Base-by-base conservation (phyloP, 2,888 invertebrate genomes). In the Rotaria macrura region DNA sequence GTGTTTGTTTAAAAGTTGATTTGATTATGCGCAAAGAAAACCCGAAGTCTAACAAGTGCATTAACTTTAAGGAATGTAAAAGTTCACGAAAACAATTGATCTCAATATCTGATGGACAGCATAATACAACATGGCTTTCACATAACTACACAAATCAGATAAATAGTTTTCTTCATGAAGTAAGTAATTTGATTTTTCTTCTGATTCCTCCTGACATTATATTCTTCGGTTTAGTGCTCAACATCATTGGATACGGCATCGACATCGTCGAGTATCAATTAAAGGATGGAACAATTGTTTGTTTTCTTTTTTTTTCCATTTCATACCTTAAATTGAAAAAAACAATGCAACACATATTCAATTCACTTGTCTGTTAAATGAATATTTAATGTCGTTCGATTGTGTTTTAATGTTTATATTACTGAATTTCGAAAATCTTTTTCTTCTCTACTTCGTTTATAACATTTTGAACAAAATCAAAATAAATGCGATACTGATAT, bases 61-160 rank as follows among this genome's bases (percentile, higher is more conserved):
- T 52, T 52, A 23, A 2, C 23, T 52, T 84, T 4, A 87, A 91
- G 90, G 92, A 93, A 84, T 95, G 95, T 89, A 93, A 93, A 52
- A 94, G 95, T 87, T 91, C 93, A 40, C 92, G 93, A 88, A 96
- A 96, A 91, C 93, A 94, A 88, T 91, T 96, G 83, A 91, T 94
- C 43, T 93, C 94, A 89, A 93, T 96, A 90, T 93, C 94, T 4
- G 93, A 93, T 38, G 97, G 97, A 2, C 95, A 95, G 0, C 97
- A 97, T 91, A 96, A 97, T 89, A 96, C 97, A 90, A 97, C 96
- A 0, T 97, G 96, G 96, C 94, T 94, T 87, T 94, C 94, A 88
- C 93, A 94, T 87, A 95, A 95, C 87, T 97, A 95, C 88, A 91
- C 91, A 87, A 89, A 90, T 86, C 88, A 90, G 38, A 88, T 92